A percentile compares a stretch with the other conserved stretches of the same genome.
phyloP scores from a whole-genome alignment of 2,113 vertebrate species.

The Semicossyphus pulcher region DNA sequence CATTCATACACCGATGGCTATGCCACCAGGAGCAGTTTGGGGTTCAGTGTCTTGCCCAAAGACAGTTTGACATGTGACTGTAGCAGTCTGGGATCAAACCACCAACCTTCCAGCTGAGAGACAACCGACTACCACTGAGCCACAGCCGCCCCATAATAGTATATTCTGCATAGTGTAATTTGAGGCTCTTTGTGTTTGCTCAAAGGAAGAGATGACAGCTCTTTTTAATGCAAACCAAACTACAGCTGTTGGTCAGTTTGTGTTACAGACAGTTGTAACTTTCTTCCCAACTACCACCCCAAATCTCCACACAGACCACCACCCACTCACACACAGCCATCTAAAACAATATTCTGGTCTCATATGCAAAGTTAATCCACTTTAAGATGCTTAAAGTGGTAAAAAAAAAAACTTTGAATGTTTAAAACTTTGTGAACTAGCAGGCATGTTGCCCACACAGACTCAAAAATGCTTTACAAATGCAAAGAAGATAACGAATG shows the following conservation, averaged over 20 bases:
- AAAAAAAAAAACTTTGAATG: conserved; percentile 24
- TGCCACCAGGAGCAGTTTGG: too few relatives aligned
- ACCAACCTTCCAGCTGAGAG: too few relatives aligned
- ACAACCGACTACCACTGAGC: too few relatives aligned
- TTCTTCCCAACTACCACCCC: background rate
- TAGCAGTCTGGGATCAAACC: too few relatives aligned
- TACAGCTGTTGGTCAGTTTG: background rate
- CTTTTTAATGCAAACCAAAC: background rate
- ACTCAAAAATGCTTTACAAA: conserved; percentile 37
- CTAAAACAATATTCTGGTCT: background rate
- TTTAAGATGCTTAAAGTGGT: background rate
- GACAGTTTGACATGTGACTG: too few relatives aligned
- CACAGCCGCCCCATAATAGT: too few relatives aligned
- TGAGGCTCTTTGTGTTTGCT: conserved; percentile 1
- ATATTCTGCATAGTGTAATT: too few relatives aligned
- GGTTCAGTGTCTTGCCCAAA: too few relatives aligned
- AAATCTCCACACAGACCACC: background rate
- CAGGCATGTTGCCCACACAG: conserved; percentile 11
- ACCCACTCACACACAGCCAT: background rate
- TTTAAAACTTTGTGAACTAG: conserved; percentile 13
- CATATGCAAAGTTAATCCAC: background rate
- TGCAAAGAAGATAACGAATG: conserved; percentile 34
- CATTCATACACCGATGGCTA: too few relatives aligned
- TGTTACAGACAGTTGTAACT: background rate
- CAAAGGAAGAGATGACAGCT: background rate